phyloP scores from a whole-genome alignment of 1,140 invertebrate species.

The Gonioctena quinquepunctata region DNA sequence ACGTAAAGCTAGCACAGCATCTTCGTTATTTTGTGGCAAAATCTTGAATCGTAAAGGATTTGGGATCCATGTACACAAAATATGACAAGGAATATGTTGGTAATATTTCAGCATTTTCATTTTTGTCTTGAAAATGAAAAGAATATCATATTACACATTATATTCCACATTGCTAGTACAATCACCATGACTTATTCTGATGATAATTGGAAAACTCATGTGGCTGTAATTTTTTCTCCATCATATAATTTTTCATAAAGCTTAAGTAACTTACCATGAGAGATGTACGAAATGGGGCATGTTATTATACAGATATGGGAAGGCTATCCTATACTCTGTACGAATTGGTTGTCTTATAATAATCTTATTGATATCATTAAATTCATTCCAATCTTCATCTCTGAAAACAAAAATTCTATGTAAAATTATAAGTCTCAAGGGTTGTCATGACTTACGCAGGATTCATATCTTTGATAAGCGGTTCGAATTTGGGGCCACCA shows the following conservation, averaged over 20 bases:
- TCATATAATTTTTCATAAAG: too few species aligned
- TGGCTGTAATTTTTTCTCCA: conserved; percentile 35
- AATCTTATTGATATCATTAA: conserved; percentile 99
- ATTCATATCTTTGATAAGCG: conserved; percentile 96
- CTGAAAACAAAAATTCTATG: conserved; percentile 57
- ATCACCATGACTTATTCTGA: conserved; percentile 19
- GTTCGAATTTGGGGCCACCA: conserved; percentile 99
- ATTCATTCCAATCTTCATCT: conserved; percentile 99
- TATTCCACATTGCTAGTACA: conserved; percentile 61
- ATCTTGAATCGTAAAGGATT: too few species aligned
- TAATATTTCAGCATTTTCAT: conserved; percentile 59
- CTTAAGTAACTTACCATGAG: conserved; percentile 86
- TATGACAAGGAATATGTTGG: too few species aligned
- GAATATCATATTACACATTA: conserved; percentile 55
- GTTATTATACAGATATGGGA: conserved; percentile 99
- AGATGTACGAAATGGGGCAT: conserved; percentile 95
- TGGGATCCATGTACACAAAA: too few species aligned
- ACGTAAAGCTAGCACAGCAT: too few species aligned
- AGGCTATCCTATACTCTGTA: conserved; percentile 99
- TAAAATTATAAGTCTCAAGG: not conserved
- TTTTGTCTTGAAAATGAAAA: conserved; percentile 53
- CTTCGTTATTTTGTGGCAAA: too few species aligned
- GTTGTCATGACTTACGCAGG: conserved; percentile 70
- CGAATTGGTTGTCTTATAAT: conserved; percentile 98
- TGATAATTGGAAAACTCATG: conserved; percentile 56